Base-by-base conservation (phyloP, 1,140 invertebrate species). In the Antheraea mylitta region DNA sequence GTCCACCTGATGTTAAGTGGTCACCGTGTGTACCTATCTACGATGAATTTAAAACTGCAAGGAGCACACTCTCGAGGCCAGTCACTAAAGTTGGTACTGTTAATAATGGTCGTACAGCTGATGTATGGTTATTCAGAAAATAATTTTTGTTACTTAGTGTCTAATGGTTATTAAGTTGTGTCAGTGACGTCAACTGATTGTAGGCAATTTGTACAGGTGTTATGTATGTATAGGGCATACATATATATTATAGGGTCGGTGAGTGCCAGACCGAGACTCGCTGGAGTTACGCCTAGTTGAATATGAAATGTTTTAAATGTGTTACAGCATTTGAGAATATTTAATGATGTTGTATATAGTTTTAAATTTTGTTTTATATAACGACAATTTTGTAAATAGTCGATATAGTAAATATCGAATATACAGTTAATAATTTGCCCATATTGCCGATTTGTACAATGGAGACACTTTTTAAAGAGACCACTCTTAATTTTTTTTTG, bases 341-440 rank as follows among this genome's bases (percentile, higher is more conserved):
- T 91, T 91, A 90, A 91, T 85, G 83, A 91, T 89, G 87, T 89
- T 91, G 89, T 90, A 92, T 90, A 92, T 92, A 92, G 85, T 90
- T 92, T 90, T 61, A 16, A 36, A 16, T 61, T 53, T 90, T 90
- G 85, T 90, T 90, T 92, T 90, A 76, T 89, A 83, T 83, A 60
- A 86, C 70, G 72, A 83, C 81, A 82, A 30, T 83, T 81, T 81
- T 92, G 87, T 92, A 92, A 73, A 90, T 90, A 91, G 62, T 76
- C 60, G 81, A 76, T 67, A 82, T 84, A 84, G 78, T 74, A 3
- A 30, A 61, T 53, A 72, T 68, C 76, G 74, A 74, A 75, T 82
- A 75, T 82, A 77, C 76, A 71, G 80, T 84, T 86, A 70, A 77
- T 78, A 75, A 81, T 83, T 82, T 81, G 87, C 86, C 86, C 83